Conservation (phyloP, 2,797 vertebrate genomes). For the Siniperca obscura region DNA sequence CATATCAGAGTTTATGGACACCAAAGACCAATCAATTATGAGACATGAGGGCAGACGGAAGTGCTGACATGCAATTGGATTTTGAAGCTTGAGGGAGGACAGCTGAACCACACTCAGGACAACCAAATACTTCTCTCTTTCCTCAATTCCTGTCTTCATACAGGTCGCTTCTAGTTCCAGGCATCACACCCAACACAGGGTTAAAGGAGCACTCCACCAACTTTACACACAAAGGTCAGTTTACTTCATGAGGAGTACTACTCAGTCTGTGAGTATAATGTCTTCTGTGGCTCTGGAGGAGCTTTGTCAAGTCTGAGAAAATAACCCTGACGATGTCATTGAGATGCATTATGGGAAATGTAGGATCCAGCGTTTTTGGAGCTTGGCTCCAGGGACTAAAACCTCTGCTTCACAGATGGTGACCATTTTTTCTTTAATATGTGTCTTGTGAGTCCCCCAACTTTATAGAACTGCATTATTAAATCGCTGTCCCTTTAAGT, state of each 20-base stretch:
- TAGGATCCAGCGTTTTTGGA: not conserved
- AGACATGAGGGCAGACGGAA: constrained; percentile 13
- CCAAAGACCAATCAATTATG: constrained; percentile 29
- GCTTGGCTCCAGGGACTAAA: not conserved
- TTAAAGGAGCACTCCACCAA: constrained; percentile 1
- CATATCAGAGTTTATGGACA: constrained; percentile 18
- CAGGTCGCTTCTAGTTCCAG: not conserved
- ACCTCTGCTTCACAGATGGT: not conserved
- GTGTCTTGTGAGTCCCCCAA: not conserved
- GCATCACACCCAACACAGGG: not conserved
- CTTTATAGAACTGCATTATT: not conserved
- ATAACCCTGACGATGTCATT: not conserved
- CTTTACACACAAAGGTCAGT: not conserved
- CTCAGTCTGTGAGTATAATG: not conserved
- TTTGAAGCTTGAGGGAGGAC: constrained; percentile 8
- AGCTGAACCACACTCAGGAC: not conserved
- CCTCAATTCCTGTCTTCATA: not conserved
- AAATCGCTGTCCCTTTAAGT: not conserved
- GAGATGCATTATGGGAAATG: not conserved
- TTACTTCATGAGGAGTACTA: not conserved
- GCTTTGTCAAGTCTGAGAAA: not conserved
- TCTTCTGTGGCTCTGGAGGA: not conserved
- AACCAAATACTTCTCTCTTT: not conserved
- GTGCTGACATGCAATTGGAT: constrained; percentile 17
- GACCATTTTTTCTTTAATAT: not conserved